These are phyloP conservation scores for Brachionus paranguensis DNA, from an alignment of 1,140 invertebrate species.

Conservation along the genomic window DNA sequence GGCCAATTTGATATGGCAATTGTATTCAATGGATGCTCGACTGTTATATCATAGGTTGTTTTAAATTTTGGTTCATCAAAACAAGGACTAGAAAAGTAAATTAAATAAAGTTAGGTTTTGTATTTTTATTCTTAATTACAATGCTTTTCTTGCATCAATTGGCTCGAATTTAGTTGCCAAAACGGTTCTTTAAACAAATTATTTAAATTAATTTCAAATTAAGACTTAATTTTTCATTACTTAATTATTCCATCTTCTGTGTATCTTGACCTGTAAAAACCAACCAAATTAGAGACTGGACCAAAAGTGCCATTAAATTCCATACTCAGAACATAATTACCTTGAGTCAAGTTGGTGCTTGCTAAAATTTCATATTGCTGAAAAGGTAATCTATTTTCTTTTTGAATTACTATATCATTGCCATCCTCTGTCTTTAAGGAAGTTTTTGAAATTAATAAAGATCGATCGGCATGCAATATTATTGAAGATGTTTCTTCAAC, in stretches of 20 bases:
- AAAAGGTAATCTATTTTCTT: background rate
- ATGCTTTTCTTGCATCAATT: constrained; percentile 19
- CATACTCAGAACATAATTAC: background rate
- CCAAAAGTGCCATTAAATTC: constrained; percentile 24
- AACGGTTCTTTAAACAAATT: constrained; percentile 6
- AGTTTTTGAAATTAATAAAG: background rate
- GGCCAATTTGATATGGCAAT: constrained; percentile 27
- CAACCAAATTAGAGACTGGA: background rate
- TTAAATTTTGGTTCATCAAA: constrained; percentile 39
- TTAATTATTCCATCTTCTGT: constrained; percentile 6
- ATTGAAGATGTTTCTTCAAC: background rate
- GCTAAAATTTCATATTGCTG: constrained; percentile 4
- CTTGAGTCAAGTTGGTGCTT: background rate
- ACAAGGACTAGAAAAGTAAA: constrained; percentile 17
- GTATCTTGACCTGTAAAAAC: constrained; percentile 30
- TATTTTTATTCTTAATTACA: background rate
- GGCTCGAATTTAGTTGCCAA: constrained; percentile 25
- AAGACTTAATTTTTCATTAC: background rate
- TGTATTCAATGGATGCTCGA: constrained; percentile 37
- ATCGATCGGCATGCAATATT: background rate
- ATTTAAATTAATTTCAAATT: background rate
- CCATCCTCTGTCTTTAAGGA: background rate
- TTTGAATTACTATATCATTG: background rate
- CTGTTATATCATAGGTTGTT: constrained; percentile 63
- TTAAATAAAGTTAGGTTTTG: background rate